These are phyloP conservation scores for Datnioides undecimradiatus DNA, from an alignment of 2,113 vertebrate genomes.

Conservation along the genomic window DNA sequence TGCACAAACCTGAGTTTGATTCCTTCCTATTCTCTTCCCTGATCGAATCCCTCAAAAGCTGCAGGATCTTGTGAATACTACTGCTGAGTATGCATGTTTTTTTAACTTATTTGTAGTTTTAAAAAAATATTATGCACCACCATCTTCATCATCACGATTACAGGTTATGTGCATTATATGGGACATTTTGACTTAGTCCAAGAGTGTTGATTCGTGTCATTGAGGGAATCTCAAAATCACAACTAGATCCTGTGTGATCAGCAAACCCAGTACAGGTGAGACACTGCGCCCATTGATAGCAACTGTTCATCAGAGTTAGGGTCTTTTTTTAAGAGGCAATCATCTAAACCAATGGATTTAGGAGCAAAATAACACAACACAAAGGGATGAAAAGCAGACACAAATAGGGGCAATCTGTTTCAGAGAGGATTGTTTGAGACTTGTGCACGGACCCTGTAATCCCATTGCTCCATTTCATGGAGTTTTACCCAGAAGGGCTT, in stretches of 20 bases:
- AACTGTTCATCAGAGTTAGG: background rate
- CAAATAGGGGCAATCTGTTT: slow-evolving; percentile 68
- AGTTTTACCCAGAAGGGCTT: slow-evolving; percentile 85
- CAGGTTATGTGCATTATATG: too few species aligned
- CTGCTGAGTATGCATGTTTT: background rate
- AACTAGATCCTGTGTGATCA: background rate
- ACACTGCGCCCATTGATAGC: background rate
- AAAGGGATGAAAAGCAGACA: slow-evolving; percentile 58
- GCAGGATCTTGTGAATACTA: background rate
- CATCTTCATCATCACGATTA: too few species aligned
- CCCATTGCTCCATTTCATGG: slow-evolving; percentile 91
- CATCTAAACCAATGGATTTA: slow-evolving; percentile 16
- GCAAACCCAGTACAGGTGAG: background rate
- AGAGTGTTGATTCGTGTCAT: background rate
- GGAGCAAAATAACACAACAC: slow-evolving; percentile 25
- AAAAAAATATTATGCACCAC: too few species aligned
- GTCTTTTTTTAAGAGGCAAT: slow-evolving; percentile 6
- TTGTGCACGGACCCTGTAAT: slow-evolving; percentile 85
- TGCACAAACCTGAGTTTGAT: background rate
- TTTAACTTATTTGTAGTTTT: too few species aligned
- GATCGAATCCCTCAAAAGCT: background rate
- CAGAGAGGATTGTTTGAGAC: slow-evolving; percentile 78
- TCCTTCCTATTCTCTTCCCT: background rate
- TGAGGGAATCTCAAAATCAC: background rate
- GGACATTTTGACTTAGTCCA: background rate